A percentile compares a stretch with the other conserved stretches of the same genome.
Evolutionary conservation across 2,888 invertebrate genomes (phyloP).

Genomic region (Chrysolina americana): DNA sequence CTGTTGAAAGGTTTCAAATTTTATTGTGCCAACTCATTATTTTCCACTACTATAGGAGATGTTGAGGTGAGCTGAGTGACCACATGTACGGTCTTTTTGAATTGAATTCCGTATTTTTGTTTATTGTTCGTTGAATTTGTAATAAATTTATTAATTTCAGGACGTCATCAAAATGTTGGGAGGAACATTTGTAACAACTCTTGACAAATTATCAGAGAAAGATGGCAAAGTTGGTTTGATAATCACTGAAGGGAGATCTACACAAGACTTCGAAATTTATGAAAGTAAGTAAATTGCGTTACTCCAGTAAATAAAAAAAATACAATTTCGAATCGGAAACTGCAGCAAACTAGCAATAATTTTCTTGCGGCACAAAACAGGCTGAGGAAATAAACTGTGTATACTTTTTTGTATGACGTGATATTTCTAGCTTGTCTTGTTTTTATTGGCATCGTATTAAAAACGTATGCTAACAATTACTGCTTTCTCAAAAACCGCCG

Average conservation of each 20-base stretch:
- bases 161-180: constrained; percentile 59
- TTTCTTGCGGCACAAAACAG: too few relatives aligned
- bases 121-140: not conserved
- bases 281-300: constrained; percentile 59
- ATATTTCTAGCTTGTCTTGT: too few relatives aligned
- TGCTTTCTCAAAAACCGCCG: too few relatives aligned
- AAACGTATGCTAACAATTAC: too few relatives aligned
- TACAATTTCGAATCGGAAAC: too few relatives aligned
- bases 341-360: too few relatives aligned
- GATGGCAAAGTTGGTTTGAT: constrained; percentile 60
- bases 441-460: too few relatives aligned
- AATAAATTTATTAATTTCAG: constrained; percentile 47
- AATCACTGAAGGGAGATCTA: constrained; percentile 60
- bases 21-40: constrained; percentile 71
- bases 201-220: constrained; percentile 54
- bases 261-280: constrained; percentile 62
- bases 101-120: too few relatives aligned
- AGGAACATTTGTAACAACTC: constrained; percentile 57
- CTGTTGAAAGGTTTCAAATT: constrained; percentile 72
- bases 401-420: too few relatives aligned
- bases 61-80: constrained; percentile 58
- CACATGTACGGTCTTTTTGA: too few relatives aligned
- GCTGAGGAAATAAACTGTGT: too few relatives aligned
- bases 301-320: too few relatives aligned
- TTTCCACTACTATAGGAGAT: constrained; percentile 58